Evolutionary conservation across 1,140 invertebrate genomes (phyloP), one percentile per base, ranked within the genome.

Genomic region (Drosophila willistoni): DNA sequence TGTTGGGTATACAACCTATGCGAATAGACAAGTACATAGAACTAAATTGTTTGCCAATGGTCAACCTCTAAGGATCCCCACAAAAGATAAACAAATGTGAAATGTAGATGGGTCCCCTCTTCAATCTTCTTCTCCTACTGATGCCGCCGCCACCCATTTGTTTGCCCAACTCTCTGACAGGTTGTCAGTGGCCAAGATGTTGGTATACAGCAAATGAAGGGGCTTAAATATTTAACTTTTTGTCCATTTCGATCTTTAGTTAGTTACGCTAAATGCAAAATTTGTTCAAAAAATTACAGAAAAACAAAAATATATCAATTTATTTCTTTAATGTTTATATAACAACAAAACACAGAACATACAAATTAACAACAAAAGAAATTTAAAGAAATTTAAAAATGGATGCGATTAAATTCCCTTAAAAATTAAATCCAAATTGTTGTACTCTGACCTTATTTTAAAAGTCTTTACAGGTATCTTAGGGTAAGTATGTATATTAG

Each of bases 141-240:
- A 77, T 77, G 73, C 56, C 33, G 74, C 71, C 74, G 73, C 56
- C 56, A 71, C 68, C 75, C 79, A 51, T 87, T 85, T 85, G 70
- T 81, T 85, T 75, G 34, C 54, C 3, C 44, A 51, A 51, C 44
- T 51, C 44, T 64, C 71, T 81, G 74, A 85, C 83, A 73, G 74
- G 29, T 75, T 85, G 81, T 85, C 81, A 85, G 82, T 78, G 71
- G 78, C 81, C 81, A 85, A 85, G 81, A 85, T 73, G 78, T 86
- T 73, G 81, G 74, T 82, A 84, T 74, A 84, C 82, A 83, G 44
- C 68, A 34, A 51, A 36, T 29, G 61, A 47, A 63, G 41, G 41
- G 12, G 61, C 55, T 51, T 34, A 57, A 64, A 81, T 79, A 79
- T 77, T 79, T 81, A 83, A 81, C 82, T 87, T 87, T 83, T 79